phyloP scores from a whole-genome alignment of 2,797 vertebrate species.

The Astyanax mexicanus region DNA sequence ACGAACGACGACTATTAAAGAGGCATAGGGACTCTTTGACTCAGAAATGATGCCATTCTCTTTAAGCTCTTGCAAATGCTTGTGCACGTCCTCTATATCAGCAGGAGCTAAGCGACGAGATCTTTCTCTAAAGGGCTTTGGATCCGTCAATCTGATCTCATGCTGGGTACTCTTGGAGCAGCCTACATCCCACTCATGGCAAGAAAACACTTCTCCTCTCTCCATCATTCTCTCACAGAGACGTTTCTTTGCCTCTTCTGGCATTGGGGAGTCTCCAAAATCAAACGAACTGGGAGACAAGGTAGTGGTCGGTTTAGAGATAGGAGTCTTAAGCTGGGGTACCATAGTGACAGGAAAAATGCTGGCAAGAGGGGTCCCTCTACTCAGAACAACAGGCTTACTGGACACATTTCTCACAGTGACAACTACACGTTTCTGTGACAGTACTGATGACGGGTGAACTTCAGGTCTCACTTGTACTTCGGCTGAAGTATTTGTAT shows the following conservation, averaged over 20 bases:
- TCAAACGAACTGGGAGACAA: too few relatives aligned
- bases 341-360: conserved; percentile 25
- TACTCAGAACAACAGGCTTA: not conserved
- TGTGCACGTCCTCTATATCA: conserved; percentile 22
- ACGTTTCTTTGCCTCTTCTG: too few relatives aligned
- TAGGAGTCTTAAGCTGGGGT: not conserved
- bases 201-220: conserved; percentile 24
- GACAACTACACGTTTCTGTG: not conserved
- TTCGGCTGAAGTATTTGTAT: not conserved
- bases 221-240: too few relatives aligned
- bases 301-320: not conserved
- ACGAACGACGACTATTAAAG: conserved; percentile 13
- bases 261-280: too few relatives aligned
- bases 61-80: conserved; percentile 19
- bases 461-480: conserved; percentile 23
- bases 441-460: conserved; percentile 2
- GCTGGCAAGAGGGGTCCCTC: conserved; percentile 15
- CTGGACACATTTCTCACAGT: conserved; percentile 16
- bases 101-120: not conserved
- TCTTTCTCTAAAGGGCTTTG: conserved; percentile 17
- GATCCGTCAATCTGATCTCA: conserved; percentile 1
- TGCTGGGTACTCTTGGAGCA: conserved; percentile 12
- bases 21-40: conserved; percentile 31
- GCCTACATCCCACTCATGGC: conserved; percentile 16
- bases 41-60: conserved; percentile 32